Percentiles rank a stretch among this genome's conserved stretches.
phyloP scores from a whole-genome alignment of 2,888 invertebrate genomes.

The Lymantria dispar region DNA sequence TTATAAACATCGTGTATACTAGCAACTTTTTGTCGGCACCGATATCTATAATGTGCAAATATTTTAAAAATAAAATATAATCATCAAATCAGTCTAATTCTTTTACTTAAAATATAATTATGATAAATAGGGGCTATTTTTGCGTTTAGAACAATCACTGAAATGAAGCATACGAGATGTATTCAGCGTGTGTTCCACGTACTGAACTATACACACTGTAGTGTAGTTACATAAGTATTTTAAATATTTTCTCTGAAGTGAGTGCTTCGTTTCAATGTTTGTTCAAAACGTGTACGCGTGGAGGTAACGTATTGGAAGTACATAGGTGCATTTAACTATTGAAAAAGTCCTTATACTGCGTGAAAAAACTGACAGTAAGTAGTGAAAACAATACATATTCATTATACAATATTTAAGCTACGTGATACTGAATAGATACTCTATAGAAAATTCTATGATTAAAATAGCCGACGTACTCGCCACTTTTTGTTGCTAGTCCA shows the following conservation, averaged over 20 bases:
- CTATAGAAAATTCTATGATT: too few relatives aligned
- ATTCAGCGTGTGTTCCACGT: constrained; percentile 1
- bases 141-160: not conserved
- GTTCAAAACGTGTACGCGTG: constrained; percentile 3
- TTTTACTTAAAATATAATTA: constrained; percentile 56
- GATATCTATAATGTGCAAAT: not conserved
- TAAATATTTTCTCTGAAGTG: not conserved
- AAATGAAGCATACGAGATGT: too few relatives aligned
- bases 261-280: constrained; percentile 3
- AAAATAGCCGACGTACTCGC: too few relatives aligned
- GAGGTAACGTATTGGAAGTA: constrained; percentile 4
- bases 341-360: not conserved
- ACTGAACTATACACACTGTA: not conserved
- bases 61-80: constrained; percentile 36
- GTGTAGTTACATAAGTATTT: not conserved
- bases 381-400: too few relatives aligned
- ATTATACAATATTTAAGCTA: too few relatives aligned
- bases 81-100: constrained; percentile 68
- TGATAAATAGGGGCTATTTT: constrained; percentile 7
- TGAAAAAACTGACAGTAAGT: too few relatives aligned
- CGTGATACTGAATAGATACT: too few relatives aligned
- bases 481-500: too few relatives aligned
- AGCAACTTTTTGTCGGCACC: not conserved
- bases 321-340: not conserved
- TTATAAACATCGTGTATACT: not conserved